Percentiles rank a stretch among this genome's conserved stretches.
Conservation (phyloP, 2,888 invertebrate genomes). For the Micoletzkya japonica region DNA sequence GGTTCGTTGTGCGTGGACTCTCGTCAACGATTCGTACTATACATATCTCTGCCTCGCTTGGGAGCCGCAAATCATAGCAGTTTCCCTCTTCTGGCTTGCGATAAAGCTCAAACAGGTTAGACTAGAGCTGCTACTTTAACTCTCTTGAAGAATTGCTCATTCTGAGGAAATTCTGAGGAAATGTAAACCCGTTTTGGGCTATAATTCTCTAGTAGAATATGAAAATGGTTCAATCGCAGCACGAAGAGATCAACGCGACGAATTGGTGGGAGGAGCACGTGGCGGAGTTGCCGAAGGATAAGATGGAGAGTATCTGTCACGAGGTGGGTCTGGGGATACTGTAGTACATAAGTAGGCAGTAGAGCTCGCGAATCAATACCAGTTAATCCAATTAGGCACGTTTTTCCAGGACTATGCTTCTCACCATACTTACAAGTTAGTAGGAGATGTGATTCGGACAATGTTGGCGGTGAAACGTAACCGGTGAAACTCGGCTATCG, state of each 20-base stretch:
- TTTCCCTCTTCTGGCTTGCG: slow-evolving; percentile 19
- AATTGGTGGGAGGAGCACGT: slow-evolving; percentile 95
- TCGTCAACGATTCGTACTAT: slow-evolving; percentile 95
- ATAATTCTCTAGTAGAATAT: background rate
- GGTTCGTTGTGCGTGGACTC: slow-evolving; percentile 99
- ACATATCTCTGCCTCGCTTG: slow-evolving; percentile 94
- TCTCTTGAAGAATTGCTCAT: background rate
- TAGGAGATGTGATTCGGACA: too few relatives aligned
- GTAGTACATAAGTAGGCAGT: too few relatives aligned
- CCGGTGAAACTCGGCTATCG: too few relatives aligned
- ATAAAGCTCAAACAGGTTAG: slow-evolving; percentile 11
- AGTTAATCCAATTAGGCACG: too few relatives aligned
- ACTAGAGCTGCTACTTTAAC: background rate
- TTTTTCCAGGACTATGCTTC: too few relatives aligned
- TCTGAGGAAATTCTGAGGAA: background rate
- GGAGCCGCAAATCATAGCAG: slow-evolving; percentile 81
- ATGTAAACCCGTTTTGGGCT: background rate
- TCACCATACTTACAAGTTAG: too few relatives aligned
- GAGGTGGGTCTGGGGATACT: slow-evolving; percentile 35
- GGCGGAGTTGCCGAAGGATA: slow-evolving; percentile 87
- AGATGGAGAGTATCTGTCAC: slow-evolving; percentile 75
- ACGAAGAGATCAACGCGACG: slow-evolving; percentile 24
- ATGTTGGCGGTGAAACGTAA: too few relatives aligned
- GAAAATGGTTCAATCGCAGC: background rate
- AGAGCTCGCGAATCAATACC: too few relatives aligned